phyloP scores from a whole-genome alignment of 2,113 vertebrate species.

The Atractosteus spatula region DNA sequence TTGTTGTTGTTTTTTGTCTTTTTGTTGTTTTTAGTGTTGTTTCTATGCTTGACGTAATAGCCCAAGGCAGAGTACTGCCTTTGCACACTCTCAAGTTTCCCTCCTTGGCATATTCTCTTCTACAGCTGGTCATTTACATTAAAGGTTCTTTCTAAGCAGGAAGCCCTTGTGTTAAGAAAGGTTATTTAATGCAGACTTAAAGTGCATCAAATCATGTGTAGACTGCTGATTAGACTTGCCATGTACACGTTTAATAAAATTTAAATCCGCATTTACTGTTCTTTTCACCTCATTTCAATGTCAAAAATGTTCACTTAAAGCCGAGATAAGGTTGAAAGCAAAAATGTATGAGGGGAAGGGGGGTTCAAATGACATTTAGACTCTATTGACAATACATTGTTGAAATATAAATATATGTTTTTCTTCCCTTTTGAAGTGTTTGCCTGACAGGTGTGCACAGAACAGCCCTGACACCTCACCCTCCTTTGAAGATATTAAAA shows the following conservation, averaged over 20 bases:
- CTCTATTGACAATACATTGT: not conserved
- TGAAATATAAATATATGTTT: not conserved
- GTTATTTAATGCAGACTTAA: not conserved
- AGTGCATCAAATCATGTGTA: not conserved
- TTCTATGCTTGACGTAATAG: no score
- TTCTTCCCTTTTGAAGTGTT: constrained; percentile 40
- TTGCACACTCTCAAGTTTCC: constrained; percentile 39
- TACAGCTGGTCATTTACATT: not conserved
- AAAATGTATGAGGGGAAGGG: not conserved
- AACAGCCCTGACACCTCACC: constrained; percentile 41
- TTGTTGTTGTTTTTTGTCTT: no score
- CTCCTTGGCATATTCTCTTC: constrained; percentile 65
- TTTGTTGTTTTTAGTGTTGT: no score
- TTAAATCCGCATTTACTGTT: not conserved
- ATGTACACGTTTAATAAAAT: not conserved
- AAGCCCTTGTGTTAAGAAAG: not conserved
- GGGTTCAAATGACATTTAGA: not conserved
- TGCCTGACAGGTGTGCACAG: constrained; percentile 44
- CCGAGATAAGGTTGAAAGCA: constrained; percentile 7
- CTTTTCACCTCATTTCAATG: not conserved
- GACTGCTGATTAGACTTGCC: not conserved
- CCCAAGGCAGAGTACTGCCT: no score
- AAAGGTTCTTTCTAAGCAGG: not conserved
- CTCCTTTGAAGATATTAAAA: constrained; percentile 50
- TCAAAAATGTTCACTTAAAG: constrained; percentile 1